phyloP scores from a whole-genome alignment of 1,140 invertebrate species.

The Notospermus geniculatus region DNA sequence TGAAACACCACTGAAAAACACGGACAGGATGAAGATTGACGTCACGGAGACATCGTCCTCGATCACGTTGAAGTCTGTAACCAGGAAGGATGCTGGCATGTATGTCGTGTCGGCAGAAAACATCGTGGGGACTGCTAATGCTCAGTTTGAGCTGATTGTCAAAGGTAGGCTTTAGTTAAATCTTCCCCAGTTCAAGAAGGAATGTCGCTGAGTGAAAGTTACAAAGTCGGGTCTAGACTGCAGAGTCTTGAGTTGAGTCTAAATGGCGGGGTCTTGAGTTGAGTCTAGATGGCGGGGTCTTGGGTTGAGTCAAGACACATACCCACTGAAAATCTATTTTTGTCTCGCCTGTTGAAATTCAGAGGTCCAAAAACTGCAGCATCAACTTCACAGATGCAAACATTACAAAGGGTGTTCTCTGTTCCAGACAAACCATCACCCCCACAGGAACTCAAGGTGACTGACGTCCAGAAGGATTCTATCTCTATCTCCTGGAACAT shows the following conservation, averaged over 20 bases:
- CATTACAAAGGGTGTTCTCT: no score
- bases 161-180: slow-evolving; percentile 30
- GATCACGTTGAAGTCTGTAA: slow-evolving; percentile 73
- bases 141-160: slow-evolving; percentile 45
- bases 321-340: no score
- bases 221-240: no score
- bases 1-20: slow-evolving; percentile 27
- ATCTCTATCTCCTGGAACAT: slow-evolving; percentile 71
- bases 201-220: neutral
- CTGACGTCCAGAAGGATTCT: slow-evolving; percentile 44
- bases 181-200: no score
- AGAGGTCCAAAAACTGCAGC: no score
- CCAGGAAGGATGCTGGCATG: slow-evolving; percentile 75
- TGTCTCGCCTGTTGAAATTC: no score
- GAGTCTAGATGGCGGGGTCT: no score
- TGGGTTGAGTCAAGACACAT: no score
- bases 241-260: no score
- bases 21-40: slow-evolving; percentile 32
- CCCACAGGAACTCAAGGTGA: slow-evolving; percentile 61
- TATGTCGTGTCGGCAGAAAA: slow-evolving; percentile 61
- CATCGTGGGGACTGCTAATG: slow-evolving; percentile 39
- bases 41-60: slow-evolving; percentile 32
- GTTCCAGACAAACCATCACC: slow-evolving; percentile 56
- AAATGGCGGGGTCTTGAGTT: no score
- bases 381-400: no score